Evolutionary conservation across 1,140 invertebrate genomes (phyloP), one percentile per base, ranked within the genome.

Genomic region (Mactra quadrangularis): DNA sequence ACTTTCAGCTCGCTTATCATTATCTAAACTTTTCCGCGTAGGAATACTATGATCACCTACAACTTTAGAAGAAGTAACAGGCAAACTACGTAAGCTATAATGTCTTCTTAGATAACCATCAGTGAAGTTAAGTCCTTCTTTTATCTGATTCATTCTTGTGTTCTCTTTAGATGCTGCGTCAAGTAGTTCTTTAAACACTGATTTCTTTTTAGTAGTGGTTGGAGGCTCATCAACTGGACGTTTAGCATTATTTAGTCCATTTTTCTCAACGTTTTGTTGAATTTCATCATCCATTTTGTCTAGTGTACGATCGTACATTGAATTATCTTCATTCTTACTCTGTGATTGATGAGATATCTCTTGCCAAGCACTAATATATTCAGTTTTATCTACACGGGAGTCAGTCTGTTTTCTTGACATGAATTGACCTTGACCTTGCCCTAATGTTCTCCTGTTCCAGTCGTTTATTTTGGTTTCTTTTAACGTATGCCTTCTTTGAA

Each of bases 161-260:
- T 38, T 68, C 52, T 78, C 76, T 55, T 78, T 66, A 29, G 59
- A 35, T 13, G 76, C 64, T 27, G 60, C 76, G 25, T 78, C 76
- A 25, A 78, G 25, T 15, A 78, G 76, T 55, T 68, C 64, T 41
- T 53, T 53, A 25, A 78, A 68, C n/a, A 78, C 3, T 35, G 76
- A 78, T 19, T 45, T 78, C 25, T 66, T 66, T 52, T 68, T 78
- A 22, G 60, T 29, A 3, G 52, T 45, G 25, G 62, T 47, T 35
- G 76, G 74, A 29, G 62, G 62, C 22, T 74, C 53, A 55, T 22
- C 53, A 45, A 74, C 25, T 29, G 41, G 1, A 6, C 38, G 31
- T 25, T 31, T 6, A 1, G 25, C 15, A 29, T 1, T 59, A 25
- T 53, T 1, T 60, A 27, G 22, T 13, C 17, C 60, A 35, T 17